Conservation (phyloP, 1,140 invertebrate species). For the Halyomorpha halys region DNA sequence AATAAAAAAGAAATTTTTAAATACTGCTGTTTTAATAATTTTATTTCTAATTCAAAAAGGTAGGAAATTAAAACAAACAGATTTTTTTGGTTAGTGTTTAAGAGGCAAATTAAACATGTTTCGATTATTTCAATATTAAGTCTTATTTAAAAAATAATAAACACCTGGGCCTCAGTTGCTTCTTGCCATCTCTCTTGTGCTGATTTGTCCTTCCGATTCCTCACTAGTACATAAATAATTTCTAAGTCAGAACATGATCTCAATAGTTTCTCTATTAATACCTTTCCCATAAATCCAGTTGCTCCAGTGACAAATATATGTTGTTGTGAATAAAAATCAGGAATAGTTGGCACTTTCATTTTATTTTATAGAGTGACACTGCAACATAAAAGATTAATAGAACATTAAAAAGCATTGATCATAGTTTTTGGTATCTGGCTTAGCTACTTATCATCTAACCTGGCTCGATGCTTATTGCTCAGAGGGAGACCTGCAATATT, state of each 20-base stretch:
- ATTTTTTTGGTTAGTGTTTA: no score
- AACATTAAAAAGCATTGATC: no score
- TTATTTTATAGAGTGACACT: background rate
- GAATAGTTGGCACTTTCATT: slow-evolving; percentile 19
- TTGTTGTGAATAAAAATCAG: slow-evolving; percentile 40
- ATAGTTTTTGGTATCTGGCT: background rate
- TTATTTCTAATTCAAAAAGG: no score
- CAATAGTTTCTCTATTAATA: slow-evolving; percentile 53
- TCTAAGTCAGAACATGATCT: slow-evolving; percentile 43
- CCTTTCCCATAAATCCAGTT: slow-evolving; percentile 48
- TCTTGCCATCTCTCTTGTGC: slow-evolving; percentile 47
- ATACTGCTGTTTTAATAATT: no score
- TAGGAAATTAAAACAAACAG: no score
- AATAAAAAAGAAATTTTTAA: no score
- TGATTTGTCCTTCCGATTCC: slow-evolving; percentile 53
- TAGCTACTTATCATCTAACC: no score
- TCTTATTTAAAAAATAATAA: slow-evolving; percentile 7
- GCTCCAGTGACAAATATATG: slow-evolving; percentile 36
- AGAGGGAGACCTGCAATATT: no score
- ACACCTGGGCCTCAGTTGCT: slow-evolving; percentile 50
- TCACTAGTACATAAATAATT: slow-evolving; percentile 59
- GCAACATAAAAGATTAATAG: no score
- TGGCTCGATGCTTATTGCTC: no score
- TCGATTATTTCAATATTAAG: no score
- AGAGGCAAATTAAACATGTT: no score